Evolutionary conservation across 1,140 invertebrate species (phyloP).

Genomic region (Olivierus martensii): DNA sequence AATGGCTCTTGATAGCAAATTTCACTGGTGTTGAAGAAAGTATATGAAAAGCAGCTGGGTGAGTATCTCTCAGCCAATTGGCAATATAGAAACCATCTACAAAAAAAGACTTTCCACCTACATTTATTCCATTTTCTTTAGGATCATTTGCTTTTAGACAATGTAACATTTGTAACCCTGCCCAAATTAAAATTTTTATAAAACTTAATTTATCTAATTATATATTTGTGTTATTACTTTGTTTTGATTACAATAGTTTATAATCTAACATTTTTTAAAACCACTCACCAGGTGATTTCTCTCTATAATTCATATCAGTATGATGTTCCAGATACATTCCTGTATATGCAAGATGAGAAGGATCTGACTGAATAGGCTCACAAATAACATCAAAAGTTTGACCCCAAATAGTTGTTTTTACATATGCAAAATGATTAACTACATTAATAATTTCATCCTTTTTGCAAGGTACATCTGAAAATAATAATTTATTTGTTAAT

Average conservation of each 20-base stretch:
- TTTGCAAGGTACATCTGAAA: conserved; percentile 17
- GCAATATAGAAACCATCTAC: conserved; percentile 29
- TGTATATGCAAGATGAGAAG: conserved; percentile 26
- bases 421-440: conserved; percentile 28
- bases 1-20: conserved; percentile 22
- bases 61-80: conserved; percentile 28
- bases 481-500: conserved; percentile 2
- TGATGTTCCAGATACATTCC: conserved; percentile 27
- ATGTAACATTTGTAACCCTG: conserved; percentile 28
- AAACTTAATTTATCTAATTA: too few relatives aligned
- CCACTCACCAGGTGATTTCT: conserved; percentile 28
- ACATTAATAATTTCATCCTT: conserved; percentile 25
- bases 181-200: too few relatives aligned
- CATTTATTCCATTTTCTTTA: conserved; percentile 18
- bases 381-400: conserved; percentile 28
- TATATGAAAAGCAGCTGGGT: conserved; percentile 29
- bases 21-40: conserved; percentile 27
- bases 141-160: conserved; percentile 26
- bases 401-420: conserved; percentile 30
- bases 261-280: neutral
- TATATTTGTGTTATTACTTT: neutral
- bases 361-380: conserved; percentile 23
- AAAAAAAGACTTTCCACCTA: conserved; percentile 28
- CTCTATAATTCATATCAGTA: conserved; percentile 31
- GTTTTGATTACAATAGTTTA: neutral